Base-by-base conservation (phyloP, 2,113 vertebrate genomes). In the Salvelinus alpinus region DNA sequence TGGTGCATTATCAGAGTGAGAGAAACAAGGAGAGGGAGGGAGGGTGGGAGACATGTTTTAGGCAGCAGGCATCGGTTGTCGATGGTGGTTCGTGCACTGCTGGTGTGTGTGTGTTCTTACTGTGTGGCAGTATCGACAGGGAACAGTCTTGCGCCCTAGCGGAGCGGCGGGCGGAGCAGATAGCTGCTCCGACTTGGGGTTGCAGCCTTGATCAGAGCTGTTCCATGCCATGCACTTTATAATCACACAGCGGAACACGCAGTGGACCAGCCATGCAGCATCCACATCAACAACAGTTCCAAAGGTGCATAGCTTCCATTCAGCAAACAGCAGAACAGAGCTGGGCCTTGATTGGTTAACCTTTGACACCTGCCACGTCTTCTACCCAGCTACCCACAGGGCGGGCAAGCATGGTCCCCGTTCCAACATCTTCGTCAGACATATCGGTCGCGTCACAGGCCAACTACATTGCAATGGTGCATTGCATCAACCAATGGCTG, bases 151-250 rank as follows among this genome's bases (percentile, higher is more conserved):
- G 89, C 92, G 90, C 92, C 87, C 89, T 90, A 90, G 85, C 84
- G 91, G 93, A 89, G 93, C 93, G 80, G 92, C 88, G 83, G 91
- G 87, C 78, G 92, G 90, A 93, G 94, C 89, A 79, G 94, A 90
- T 90, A 88, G 93, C 91, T 73, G 87, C 87, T 94, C 95, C 86
- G 94, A 93, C 90, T 95, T 95, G 83, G 94, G 90, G 85, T 88
- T 89, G 89, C 94, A 92, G 84, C 90, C 87, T 81, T 38, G 94
- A 88, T 94, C 95, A 84, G 93, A 94, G 94, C 95, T 95, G 91
- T 95, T 94, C 95, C 94, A 96, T 93, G 95, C 95, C 93, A 95
- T 93, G 92, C 95, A 93, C 93, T 96, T 96, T 93, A 94, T 93
- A 83, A 83, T 97, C 95, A 95, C 79, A 91, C 80, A 88, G 89